phyloP scores from a whole-genome alignment of 2,797 vertebrate species.

The Enteromius thamalakanensis region DNA sequence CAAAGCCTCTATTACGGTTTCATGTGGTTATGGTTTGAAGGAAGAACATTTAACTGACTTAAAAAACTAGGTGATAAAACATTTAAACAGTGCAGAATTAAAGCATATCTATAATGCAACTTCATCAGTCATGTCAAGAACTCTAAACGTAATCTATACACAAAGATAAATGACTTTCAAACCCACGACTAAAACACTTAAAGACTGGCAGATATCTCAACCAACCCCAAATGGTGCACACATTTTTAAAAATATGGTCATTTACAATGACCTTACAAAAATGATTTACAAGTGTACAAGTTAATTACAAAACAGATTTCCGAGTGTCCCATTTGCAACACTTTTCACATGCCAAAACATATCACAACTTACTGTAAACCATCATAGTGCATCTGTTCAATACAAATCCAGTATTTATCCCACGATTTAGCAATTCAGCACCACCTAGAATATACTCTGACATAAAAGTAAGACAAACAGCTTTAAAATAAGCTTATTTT shows the following conservation, averaged over 20 bases:
- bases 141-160: constrained; percentile 57
- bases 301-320: constrained; percentile 62
- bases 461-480: constrained; percentile 23
- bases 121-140: constrained; percentile 42
- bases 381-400: constrained; percentile 39
- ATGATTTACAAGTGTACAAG: constrained; percentile 63
- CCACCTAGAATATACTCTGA: constrained; percentile 18
- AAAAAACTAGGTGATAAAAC: constrained; percentile 5
- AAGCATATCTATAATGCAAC: constrained; percentile 35
- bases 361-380: constrained; percentile 54
- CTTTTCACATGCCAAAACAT: constrained; percentile 59
- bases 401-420: constrained; percentile 51
- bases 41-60: neutral
- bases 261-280: constrained; percentile 64
- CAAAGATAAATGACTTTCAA: constrained; percentile 67
- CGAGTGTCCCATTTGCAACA: constrained; percentile 39
- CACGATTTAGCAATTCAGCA: constrained; percentile 37
- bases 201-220: neutral
- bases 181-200: neutral
- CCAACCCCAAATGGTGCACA: constrained; percentile 28
- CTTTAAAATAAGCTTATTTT: constrained; percentile 39
- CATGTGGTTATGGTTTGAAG: neutral
- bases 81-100: constrained; percentile 20
- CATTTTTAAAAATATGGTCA: constrained; percentile 62
- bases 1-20: neutral